These are phyloP conservation scores for Spisula solida DNA, from an alignment of 2,888 invertebrate species.

Conservation along the genomic window DNA sequence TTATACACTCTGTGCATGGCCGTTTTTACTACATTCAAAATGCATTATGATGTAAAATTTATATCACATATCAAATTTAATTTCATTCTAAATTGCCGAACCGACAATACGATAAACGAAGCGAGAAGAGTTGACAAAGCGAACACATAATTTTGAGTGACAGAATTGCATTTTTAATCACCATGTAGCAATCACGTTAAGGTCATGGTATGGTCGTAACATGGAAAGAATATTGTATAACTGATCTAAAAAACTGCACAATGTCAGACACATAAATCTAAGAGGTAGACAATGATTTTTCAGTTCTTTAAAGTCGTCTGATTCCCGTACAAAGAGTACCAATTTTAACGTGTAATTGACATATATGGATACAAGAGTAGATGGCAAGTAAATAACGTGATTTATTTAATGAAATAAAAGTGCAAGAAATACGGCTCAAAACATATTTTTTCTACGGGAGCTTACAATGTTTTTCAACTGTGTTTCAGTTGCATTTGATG, in stretches of 20 bases:
- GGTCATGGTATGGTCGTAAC: slow-evolving; percentile 32
- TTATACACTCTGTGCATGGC: slow-evolving; percentile 11
- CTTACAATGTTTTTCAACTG: too few relatives aligned
- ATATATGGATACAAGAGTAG: not conserved
- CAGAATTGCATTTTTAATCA: slow-evolving; percentile 50
- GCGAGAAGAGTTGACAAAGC: slow-evolving; percentile 36
- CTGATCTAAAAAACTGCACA: slow-evolving; percentile 18
- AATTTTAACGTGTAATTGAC: slow-evolving; percentile 35
- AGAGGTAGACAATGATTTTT: slow-evolving; percentile 28
- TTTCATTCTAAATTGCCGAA: slow-evolving; percentile 51
- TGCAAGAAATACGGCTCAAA: not conserved
- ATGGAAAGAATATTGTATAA: not conserved
- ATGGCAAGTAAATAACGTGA: not conserved
- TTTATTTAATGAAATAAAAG: not conserved
- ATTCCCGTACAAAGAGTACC: slow-evolving; percentile 19
- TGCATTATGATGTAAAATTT: slow-evolving; percentile 55
- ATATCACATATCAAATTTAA: slow-evolving; percentile 61
- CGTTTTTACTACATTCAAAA: slow-evolving; percentile 19
- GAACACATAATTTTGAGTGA: slow-evolving; percentile 55
- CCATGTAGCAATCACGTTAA: slow-evolving; percentile 31
- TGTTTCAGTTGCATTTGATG: too few relatives aligned
- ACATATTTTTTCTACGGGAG: not conserved
- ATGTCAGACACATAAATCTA: slow-evolving; percentile 47
- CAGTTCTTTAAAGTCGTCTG: slow-evolving; percentile 29
- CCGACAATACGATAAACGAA: slow-evolving; percentile 46